Evolutionary conservation across 1,140 invertebrate genomes (phyloP).

Genomic region (Pentalonia nigronervosa): DNA sequence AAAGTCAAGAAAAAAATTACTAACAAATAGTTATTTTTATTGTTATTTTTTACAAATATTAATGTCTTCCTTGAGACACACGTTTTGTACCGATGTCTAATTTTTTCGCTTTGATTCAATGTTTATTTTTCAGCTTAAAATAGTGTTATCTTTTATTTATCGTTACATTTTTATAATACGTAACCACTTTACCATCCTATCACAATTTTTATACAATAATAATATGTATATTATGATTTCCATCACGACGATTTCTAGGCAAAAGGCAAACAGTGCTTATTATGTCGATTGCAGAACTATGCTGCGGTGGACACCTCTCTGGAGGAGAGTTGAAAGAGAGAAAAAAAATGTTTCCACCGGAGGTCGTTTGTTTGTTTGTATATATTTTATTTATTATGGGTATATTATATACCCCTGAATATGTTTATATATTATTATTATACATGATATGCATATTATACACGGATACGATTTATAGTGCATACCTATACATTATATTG

Average conservation of each 20-base stretch:
- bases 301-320: no score
- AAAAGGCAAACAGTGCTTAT: background rate
- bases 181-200: background rate
- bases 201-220: background rate
- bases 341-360: background rate
- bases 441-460: background rate
- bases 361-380: slow-evolving; percentile 7
- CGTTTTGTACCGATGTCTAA: background rate
- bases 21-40: background rate
- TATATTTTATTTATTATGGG: background rate
- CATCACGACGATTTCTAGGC: background rate
- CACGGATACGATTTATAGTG: background rate
- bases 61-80: background rate
- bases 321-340: background rate
- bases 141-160: background rate
- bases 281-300: background rate
- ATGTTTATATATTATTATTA: background rate
- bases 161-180: background rate
- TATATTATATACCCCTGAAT: background rate
- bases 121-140: background rate
- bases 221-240: background rate
- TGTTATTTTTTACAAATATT: background rate
- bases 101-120: background rate
- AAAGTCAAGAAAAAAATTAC: background rate
- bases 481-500: background rate